Evolutionary conservation across 1,140 invertebrate genomes (phyloP), one percentile per base, ranked within the genome.

Genomic region (Formica selysi): DNA sequence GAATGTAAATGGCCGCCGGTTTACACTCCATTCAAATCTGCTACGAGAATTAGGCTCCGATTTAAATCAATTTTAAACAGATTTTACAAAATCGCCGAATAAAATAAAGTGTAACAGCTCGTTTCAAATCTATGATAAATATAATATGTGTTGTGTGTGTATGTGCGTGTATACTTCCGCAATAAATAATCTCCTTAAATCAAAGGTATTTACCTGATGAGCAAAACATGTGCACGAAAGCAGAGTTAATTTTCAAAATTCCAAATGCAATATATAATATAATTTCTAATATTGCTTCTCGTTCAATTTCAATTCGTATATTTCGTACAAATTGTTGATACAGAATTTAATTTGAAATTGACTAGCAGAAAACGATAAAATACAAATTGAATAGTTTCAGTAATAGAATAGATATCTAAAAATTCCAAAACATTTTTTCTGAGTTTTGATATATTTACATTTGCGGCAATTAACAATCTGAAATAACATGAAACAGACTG

Each of bases 1-100:
- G 89, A 88, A 91, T 87, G 89, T 86, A 88, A 92, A 92, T 91
- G 90, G 67, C 88, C 59, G 76, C 71, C 76, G 38, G 84, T 79
- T 91, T 59, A 91, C 85, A 73, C 73, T 57, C 76, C 44, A 88
- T 68, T 87, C 51, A 26, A 86, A 76, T 22, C 61, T 36, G 32
- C 61, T 36, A 44, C 59, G 57, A 71, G 54, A 71, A 51, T 36
- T 29, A 29, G n/a, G 26, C 59, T 85, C 57, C 57, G 44, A 38
- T 76, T 70, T 68, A 70, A 84, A 90, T 89, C 76, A 83, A 86
- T 89, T 88, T n/a, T 71, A 80, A 70, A 44, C 76, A 68, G 81
- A 86, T 79, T 80, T 74, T 26, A 38, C 26, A 16, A 57, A 71
- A 83, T 71, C 87, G 65, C 16, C 41, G 54, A 19, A 22, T 59